Conservation (phyloP, 2,797 vertebrate species). For the Rhincodon typus region DNA sequence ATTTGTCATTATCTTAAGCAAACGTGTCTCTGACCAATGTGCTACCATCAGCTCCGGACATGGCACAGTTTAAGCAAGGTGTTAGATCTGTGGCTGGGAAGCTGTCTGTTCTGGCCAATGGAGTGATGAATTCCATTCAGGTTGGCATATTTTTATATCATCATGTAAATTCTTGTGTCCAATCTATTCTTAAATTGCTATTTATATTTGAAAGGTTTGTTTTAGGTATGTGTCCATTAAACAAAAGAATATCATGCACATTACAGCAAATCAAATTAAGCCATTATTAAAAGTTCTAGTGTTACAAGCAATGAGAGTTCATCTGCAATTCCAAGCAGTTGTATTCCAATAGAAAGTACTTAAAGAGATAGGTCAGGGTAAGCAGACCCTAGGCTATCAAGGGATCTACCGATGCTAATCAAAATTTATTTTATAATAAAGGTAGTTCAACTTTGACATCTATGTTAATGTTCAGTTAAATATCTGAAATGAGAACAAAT, state of each 20-base stretch:
- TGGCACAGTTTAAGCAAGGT: slow-evolving; percentile 84
- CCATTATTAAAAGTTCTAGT: not conserved
- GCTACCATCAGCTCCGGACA: slow-evolving; percentile 80
- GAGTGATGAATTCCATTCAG: slow-evolving; percentile 89
- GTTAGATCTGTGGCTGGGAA: slow-evolving; percentile 83
- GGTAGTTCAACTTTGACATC: not conserved
- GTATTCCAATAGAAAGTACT: not conserved
- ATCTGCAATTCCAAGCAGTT: not conserved
- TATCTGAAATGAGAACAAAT: not conserved
- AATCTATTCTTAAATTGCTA: not conserved
- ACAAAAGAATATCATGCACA: not conserved
- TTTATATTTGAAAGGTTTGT: not conserved
- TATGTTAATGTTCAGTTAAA: not conserved
- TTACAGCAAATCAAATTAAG: not conserved
- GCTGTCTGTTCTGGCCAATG: slow-evolving; percentile 89
- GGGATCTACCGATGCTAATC: not conserved
- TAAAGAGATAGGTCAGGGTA: not conserved
- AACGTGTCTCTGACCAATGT: slow-evolving; percentile 74
- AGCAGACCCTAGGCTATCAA: not conserved
- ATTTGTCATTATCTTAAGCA: slow-evolving; percentile 55
- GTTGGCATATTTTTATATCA: slow-evolving; percentile 52
- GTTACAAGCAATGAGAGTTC: not conserved
- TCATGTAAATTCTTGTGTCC: not conserved
- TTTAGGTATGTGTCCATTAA: not conserved
- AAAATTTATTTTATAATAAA: not conserved